phyloP scores from a whole-genome alignment of 1,140 invertebrate species.

The Drosophila asahinai region DNA sequence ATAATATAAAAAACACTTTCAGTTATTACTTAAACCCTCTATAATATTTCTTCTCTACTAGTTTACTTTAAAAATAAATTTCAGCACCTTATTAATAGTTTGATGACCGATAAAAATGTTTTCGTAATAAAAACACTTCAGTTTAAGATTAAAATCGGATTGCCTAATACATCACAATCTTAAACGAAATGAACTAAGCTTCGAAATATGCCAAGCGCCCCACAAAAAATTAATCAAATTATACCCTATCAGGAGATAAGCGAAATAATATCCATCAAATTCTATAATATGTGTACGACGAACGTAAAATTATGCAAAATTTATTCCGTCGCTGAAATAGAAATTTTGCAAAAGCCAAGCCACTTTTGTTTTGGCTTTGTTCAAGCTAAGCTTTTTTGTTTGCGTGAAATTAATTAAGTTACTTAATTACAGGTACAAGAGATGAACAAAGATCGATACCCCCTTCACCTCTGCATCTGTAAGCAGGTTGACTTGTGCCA shows the following conservation, averaged over 20 bases:
- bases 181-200: conserved; percentile 20
- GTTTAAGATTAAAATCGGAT: conserved; percentile 8
- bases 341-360: conserved; percentile 44
- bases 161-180: conserved; percentile 5
- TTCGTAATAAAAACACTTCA: conserved; percentile 4
- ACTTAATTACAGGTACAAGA: conserved; percentile 71
- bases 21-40: background rate
- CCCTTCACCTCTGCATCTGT: conserved; percentile 5
- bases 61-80: background rate
- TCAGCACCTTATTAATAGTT: background rate
- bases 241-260: conserved; percentile 52
- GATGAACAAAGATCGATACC: conserved; percentile 35
- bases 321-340: conserved; percentile 47
- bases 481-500: conserved; percentile 74
- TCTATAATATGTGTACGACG: conserved; percentile 36
- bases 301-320: conserved; percentile 70
- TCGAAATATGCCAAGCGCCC: conserved; percentile 24
- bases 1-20: background rate
- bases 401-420: conserved; percentile 74
- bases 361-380: conserved; percentile 28
- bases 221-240: conserved; percentile 60
- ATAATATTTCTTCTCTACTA: background rate
- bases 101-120: conserved; percentile 4
- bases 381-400: conserved; percentile 20
- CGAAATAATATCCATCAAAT: conserved; percentile 63